Percentiles rank a stretch among this genome's conserved stretches.
These are phyloP conservation scores for Leucophenga varia DNA, from an alignment of 1,140 invertebrate genomes.

Conservation along the genomic window DNA sequence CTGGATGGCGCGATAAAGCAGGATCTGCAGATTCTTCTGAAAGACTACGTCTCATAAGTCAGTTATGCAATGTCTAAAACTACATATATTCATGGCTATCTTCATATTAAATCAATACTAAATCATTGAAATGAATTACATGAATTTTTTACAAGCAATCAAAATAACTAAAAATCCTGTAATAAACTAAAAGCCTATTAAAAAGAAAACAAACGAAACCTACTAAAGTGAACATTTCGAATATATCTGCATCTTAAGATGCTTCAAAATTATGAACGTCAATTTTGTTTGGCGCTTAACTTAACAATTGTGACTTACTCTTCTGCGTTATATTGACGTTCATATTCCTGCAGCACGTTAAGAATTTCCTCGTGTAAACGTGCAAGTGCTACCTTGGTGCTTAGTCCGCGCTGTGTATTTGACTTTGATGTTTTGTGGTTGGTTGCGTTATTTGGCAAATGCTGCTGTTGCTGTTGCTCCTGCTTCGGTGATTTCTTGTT, in stretches of 20 bases:
- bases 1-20: too few relatives aligned
- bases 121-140: too few relatives aligned
- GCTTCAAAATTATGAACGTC: neutral
- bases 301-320: constrained; percentile 26
- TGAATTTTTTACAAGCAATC: too few relatives aligned
- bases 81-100: too few relatives aligned
- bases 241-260: neutral
- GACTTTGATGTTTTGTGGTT: too few relatives aligned
- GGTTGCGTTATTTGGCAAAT: too few relatives aligned
- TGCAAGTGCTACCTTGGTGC: constrained; percentile 57
- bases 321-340: constrained; percentile 31
- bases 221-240: neutral
- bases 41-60: too few relatives aligned
- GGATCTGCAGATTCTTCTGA: too few relatives aligned
- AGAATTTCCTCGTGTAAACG: constrained; percentile 57
- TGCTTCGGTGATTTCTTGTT: too few relatives aligned
- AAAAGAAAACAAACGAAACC: neutral
- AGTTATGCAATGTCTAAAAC: too few relatives aligned
- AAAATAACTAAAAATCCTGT: neutral
- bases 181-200: neutral
- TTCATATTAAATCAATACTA: too few relatives aligned
- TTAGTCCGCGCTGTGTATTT: constrained; percentile 37
- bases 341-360: constrained; percentile 48
- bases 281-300: neutral
- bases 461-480: too few relatives aligned